These are phyloP conservation scores for Sminthurinus aureus DNA, from an alignment of 2,888 invertebrate species.

Conservation along the genomic window DNA sequence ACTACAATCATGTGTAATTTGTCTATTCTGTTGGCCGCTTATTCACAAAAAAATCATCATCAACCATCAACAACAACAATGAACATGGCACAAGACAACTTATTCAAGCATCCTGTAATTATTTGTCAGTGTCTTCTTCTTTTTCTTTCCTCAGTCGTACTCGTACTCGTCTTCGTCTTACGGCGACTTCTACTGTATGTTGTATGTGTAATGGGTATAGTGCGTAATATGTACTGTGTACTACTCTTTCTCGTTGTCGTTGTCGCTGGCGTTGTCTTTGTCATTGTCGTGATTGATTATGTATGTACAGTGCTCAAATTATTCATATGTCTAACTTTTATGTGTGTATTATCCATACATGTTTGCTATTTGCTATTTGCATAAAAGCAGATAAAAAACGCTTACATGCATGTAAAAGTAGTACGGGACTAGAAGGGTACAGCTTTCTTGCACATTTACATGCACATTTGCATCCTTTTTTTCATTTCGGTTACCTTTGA, in stretches of 20 bases:
- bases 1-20: neutral
- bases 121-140: neutral
- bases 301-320: neutral
- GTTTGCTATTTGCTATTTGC: too few species aligned
- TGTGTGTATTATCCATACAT: neutral
- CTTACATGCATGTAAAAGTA: too few species aligned
- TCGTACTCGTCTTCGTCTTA: too few species aligned
- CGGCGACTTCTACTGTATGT: neutral
- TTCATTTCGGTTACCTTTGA: too few species aligned
- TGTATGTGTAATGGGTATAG: too few species aligned
- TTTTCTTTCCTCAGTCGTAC: neutral
- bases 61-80: neutral
- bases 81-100: constrained; percentile 2
- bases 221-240: too few species aligned
- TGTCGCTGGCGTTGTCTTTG: neutral
- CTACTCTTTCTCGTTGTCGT: neutral
- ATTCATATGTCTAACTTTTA: too few species aligned
- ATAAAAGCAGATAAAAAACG: neutral
- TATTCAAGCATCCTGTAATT: constrained; percentile 6
- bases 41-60: constrained; percentile 1
- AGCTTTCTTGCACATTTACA: too few species aligned
- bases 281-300: neutral
- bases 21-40: neutral
- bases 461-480: too few species aligned
- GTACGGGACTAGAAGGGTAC: too few species aligned